phyloP scores from a whole-genome alignment of 2,888 invertebrate genomes.

The Leptopilina drosophilae region DNA sequence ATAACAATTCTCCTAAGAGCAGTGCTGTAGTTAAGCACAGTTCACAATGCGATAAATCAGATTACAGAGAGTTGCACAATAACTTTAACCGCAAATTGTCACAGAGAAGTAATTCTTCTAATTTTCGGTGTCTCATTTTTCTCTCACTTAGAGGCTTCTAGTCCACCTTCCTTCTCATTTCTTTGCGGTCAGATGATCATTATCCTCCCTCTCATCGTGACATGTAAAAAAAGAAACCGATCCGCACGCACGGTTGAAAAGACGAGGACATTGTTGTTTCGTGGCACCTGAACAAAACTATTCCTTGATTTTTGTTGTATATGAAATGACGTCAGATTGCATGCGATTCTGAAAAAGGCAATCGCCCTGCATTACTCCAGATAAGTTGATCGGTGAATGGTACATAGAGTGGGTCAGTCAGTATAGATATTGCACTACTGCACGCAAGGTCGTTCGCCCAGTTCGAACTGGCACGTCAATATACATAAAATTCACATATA shows the following conservation, averaged over 20 bases:
- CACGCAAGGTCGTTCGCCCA: conserved; percentile 67
- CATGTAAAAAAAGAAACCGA: no score
- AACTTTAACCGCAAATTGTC: neutral
- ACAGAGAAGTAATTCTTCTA: neutral
- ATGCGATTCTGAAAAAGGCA: conserved; percentile 37
- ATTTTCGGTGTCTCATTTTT: neutral
- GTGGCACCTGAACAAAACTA: conserved; percentile 4
- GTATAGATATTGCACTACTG: conserved; percentile 63
- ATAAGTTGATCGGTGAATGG: conserved; percentile 68
- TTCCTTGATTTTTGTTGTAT: conserved; percentile 21
- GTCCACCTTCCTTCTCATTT: no score
- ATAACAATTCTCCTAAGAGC: no score
- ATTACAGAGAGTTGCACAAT: no score
- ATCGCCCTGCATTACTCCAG: conserved; percentile 48
- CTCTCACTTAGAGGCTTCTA: neutral
- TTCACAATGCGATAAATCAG: no score
- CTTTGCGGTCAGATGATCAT: conserved; percentile 25
- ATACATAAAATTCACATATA: conserved; percentile 27
- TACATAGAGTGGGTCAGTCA: conserved; percentile 67
- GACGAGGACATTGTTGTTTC: neutral
- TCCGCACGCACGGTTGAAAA: neutral
- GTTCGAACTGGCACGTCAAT: conserved; percentile 25
- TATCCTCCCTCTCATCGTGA: neutral
- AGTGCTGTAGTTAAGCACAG: no score
- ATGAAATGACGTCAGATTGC: conserved; percentile 37